Evolutionary conservation across 1,140 invertebrate species (phyloP), one percentile per base, ranked within the genome.

Genomic region (Drosophila guanche): DNA sequence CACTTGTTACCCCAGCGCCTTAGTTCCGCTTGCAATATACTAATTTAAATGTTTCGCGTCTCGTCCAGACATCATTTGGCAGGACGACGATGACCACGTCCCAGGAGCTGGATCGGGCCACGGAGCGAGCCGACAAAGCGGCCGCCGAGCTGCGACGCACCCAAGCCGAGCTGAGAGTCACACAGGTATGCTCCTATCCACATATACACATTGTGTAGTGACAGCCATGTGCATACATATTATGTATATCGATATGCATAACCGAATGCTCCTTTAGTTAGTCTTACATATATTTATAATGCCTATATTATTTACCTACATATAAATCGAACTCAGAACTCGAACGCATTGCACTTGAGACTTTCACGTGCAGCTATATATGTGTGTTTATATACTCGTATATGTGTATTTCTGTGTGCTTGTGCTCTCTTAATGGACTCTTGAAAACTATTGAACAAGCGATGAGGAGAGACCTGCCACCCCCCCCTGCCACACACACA

Each of bases 101-200:
- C 29, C 95, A 95, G 91, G 96, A 97, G 83, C 92, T 97, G 63
- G 96, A 97, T 73, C 93, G 96, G 48, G 93, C 97, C 58, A 96
- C 97, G 92, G 97, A 98, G 90, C 94, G 96, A 53, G 95, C 96
- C 40, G 97, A 98, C 79, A 97, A 97, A 73, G 93, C 95, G 0
- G 93, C 96, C 6, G 93, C 95, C 37, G 97, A 98, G 73, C 92
- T 98, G 58, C 94, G 97, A 81, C 93, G 97, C 79, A 96, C 96
- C 27, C 95, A 96, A 90, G 95, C 96, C 6, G 97, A 98, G 86
- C 93, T 96, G 71, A 94, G 96, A 91, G 97, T 96, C 57, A 97
- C 96, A 58, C 94, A 95, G 92, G 94, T 91, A 90, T 45, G 72
- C 50, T 53, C 47, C 45, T 40, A 57, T 22, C 23, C 40, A 25